These are phyloP conservation scores for Troides aeacus DNA, from an alignment of 2,888 invertebrate species.

Conservation along the genomic window DNA sequence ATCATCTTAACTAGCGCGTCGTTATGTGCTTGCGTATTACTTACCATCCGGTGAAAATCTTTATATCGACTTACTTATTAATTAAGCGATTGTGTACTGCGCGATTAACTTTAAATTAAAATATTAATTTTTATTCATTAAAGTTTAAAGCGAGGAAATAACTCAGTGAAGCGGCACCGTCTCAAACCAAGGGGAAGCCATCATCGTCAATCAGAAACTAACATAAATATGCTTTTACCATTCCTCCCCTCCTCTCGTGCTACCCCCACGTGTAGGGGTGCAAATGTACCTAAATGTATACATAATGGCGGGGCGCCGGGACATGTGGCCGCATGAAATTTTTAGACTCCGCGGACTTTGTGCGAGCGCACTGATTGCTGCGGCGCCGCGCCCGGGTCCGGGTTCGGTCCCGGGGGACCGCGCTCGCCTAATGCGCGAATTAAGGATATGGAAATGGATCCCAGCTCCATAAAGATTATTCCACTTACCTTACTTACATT, in stretches of 20 bases:
- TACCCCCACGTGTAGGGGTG: constrained; percentile 30
- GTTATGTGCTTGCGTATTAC: no score
- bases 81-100: neutral
- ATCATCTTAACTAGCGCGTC: no score
- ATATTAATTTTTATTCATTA: neutral
- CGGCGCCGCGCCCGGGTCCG: neutral
- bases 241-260: constrained; percentile 32
- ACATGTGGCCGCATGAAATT: constrained; percentile 48
- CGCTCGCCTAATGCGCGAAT: neutral
- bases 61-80: no score
- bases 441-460: no score
- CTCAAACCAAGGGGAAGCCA: constrained; percentile 59
- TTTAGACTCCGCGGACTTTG: constrained; percentile 41
- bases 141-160: constrained; percentile 37
- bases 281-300: constrained; percentile 35
- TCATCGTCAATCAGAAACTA: constrained; percentile 73
- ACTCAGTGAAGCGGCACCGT: constrained; percentile 38
- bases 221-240: constrained; percentile 75
- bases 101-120: neutral
- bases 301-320: constrained; percentile 30
- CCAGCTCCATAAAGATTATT: no score
- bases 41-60: no score
- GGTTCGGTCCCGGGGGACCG: neutral
- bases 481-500: no score
- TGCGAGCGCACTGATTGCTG: constrained; percentile 31